These are phyloP conservation scores for Erebia epiphron DNA, from an alignment of 2,888 invertebrate genomes.

Conservation along the genomic window DNA sequence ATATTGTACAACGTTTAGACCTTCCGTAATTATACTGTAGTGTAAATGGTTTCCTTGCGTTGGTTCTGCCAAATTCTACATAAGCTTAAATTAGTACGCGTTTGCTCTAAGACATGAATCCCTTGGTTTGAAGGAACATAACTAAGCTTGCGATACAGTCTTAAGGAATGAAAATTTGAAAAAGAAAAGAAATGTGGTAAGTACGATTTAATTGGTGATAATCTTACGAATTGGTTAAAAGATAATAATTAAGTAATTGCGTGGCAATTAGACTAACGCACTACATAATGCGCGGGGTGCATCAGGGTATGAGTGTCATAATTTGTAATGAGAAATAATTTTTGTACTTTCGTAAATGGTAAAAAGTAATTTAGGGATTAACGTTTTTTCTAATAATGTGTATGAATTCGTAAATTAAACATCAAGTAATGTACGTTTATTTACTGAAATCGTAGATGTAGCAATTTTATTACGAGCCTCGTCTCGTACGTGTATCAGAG, in stretches of 20 bases:
- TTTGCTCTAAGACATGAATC: slow-evolving; percentile 24
- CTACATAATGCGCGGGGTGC: slow-evolving; percentile 79
- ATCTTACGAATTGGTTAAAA: slow-evolving; percentile 77
- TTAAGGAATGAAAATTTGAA: slow-evolving; percentile 24
- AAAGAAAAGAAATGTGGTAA: slow-evolving; percentile 36
- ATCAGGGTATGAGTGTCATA: slow-evolving; percentile 84
- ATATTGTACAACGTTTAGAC: slow-evolving; percentile 1
- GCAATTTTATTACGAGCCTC: slow-evolving; percentile 75
- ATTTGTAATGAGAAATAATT: slow-evolving; percentile 70
- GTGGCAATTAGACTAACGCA: slow-evolving; percentile 74
- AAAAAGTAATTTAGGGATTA: slow-evolving; percentile 75
- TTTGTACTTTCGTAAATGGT: slow-evolving; percentile 80
- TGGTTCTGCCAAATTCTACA: slow-evolving; percentile 7
- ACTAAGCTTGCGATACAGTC: slow-evolving; percentile 36
- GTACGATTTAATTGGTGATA: slow-evolving; percentile 63
- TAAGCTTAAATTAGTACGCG: slow-evolving; percentile 8
- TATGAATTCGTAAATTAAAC: slow-evolving; percentile 71
- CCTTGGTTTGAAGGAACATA: slow-evolving; percentile 33
- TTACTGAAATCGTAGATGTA: slow-evolving; percentile 78
- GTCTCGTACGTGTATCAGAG: slow-evolving; percentile 80
- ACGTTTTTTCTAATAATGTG: slow-evolving; percentile 75
- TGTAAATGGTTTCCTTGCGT: neutral
- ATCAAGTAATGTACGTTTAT: slow-evolving; percentile 75
- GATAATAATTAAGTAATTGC: slow-evolving; percentile 78
- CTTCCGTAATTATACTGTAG: slow-evolving; percentile 2